Evolutionary conservation across 1,140 invertebrate species (phyloP), one percentile per base, ranked within the genome.

Genomic region (Colletes gigas): DNA sequence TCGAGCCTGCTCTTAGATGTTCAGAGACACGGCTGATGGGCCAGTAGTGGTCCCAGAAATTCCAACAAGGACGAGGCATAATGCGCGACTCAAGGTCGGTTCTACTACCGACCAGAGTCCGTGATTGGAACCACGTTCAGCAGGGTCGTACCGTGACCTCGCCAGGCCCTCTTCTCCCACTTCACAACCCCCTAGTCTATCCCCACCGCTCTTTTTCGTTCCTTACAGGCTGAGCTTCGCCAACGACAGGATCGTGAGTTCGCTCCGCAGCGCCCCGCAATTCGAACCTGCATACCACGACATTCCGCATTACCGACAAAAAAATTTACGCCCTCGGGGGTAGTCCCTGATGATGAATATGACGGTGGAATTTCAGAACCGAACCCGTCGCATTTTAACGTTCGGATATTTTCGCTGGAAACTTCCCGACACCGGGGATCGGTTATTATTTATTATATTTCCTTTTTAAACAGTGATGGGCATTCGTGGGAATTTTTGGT

Each of bases 81-180:
- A 92, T 92, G 90, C 88, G 91, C 91, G 92, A 92, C 91, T 93
- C 93, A 93, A 93, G 93, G 93, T 93, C 93, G 92, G 89, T 91
- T 93, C 90, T 93, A 93, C 92, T 92, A 93, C 91, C 88, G 72
- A 82, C 85, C 83, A 79, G 70, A 71, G 76, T 52, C 74, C 76
- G 86, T 88, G 88, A 88, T 30, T 86, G 88, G 89, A 88, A 87
- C 85, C 89, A 85, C 84, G 84, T 86, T 86, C 76, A 84, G 78
- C 92, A 93, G 91, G 90, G 84, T 90, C 90, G 92, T 91, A 89
- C 71, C 88, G 84, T 87, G 89, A 88, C 89, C 86, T 89, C 90
- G 84, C 60, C 68, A 83, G 85, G 72, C 74, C 83, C 73, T 52
- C 75, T 39, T 62, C 78, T 39, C 47, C 62, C 21, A 19, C 68